Evolutionary conservation across 2,113 vertebrate genomes (phyloP), one percentile per base, ranked within the genome.

Genomic region (Dipodomys stephensi): DNA sequence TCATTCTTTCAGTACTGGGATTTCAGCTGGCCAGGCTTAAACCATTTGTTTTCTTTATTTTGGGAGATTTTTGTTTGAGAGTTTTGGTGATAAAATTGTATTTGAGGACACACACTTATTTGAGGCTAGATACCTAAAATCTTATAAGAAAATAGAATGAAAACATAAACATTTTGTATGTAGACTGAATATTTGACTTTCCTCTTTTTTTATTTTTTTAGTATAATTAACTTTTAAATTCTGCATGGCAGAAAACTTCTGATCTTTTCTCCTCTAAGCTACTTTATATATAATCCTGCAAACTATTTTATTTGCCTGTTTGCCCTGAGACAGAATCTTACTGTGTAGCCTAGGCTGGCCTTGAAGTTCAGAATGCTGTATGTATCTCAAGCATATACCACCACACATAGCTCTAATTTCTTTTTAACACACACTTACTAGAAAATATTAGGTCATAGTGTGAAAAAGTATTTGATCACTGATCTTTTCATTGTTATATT

Each of bases 361-460:
- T 68, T 46, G 28, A 46, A n/a, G 39, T 49, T 49, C 27, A 9
- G 62, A 22, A 85, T 49, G n/a, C 3, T 32, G 53, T 49, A 67
- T 32, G 53, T 49, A 67, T n/a, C 69, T 28, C 9, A 62, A 32
- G 7, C 19, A 5, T 11, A 2, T 65, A 18, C n/a, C 7, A 15
- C 57, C 19, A 6, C 15, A 60, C 10, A 35, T 19, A 32, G 16
- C 16, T 53, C 9, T 39, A 7, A 77, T 91, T 90, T 86, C 65
- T 90, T 69, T 84, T 93, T 85, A 77, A 57, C n/a, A 84, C 28
- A 49, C 7, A 69, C 94, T 39, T 83, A 25, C 68, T 79, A 91
- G 92, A 49, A 72, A 78, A 60, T 71, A 4, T 7, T 39, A 46
- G 44, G 73, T 88, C 16, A 44, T 60, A 76, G 80, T 92, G 53